phyloP scores from a whole-genome alignment of 2,113 vertebrate species.

The Brachirus orientalis region DNA sequence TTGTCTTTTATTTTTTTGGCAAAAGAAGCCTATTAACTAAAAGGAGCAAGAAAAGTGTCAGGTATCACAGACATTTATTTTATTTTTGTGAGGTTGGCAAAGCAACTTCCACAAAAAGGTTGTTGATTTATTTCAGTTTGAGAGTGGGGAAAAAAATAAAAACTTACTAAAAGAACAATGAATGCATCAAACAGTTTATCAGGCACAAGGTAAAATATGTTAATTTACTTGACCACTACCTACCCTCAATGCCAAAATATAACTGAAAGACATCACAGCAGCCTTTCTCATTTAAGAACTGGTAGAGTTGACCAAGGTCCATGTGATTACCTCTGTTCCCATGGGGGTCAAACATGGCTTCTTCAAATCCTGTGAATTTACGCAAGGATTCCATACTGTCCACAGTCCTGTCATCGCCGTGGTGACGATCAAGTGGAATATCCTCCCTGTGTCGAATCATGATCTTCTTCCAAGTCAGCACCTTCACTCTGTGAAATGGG shows the following conservation, averaged over 20 bases:
- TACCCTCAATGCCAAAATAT: conserved; percentile 84
- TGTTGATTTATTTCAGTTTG: conserved; percentile 23
- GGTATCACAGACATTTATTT: conserved; percentile 6
- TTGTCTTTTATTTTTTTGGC: too few species aligned
- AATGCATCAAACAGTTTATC: not conserved
- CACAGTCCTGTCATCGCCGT: conserved; percentile 33
- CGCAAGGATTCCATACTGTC: conserved; percentile 64
- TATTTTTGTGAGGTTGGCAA: conserved; percentile 1
- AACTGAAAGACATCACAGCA: conserved; percentile 93
- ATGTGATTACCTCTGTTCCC: conserved; percentile 93
- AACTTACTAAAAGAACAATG: not conserved
- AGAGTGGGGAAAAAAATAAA: not conserved
- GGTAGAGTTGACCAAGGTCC: conserved; percentile 97
- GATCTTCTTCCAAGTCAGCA: conserved; percentile 96
- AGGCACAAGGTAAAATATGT: not conserved
- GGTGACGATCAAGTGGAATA: conserved; percentile 77
- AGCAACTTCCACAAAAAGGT: conserved; percentile 8
- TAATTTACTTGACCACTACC: conserved; percentile 42
- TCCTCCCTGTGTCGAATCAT: conserved; percentile 96
- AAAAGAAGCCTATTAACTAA: conserved; percentile 24
- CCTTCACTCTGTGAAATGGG: conserved; percentile 81
- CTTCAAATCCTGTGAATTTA: conserved; percentile 90
- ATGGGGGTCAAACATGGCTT: conserved; percentile 89
- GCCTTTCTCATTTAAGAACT: conserved; percentile 88
- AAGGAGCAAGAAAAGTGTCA: conserved; percentile 15